phyloP scores from a whole-genome alignment of 2,113 vertebrate species.

The Nestor notabilis region DNA sequence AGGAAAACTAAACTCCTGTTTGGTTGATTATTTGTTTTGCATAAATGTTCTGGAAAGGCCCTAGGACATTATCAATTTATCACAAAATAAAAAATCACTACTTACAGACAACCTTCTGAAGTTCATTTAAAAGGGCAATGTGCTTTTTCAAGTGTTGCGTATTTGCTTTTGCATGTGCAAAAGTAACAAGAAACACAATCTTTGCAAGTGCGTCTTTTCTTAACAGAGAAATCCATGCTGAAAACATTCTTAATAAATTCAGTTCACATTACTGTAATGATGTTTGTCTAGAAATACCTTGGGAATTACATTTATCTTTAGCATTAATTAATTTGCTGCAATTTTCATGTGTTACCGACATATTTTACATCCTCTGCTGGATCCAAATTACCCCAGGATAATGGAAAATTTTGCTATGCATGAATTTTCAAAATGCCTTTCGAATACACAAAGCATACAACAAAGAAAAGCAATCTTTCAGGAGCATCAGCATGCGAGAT shows the following conservation, averaged over 20 bases:
- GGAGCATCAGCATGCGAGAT: neutral
- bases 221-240: neutral
- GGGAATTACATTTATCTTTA: neutral
- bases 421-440: neutral
- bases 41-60: neutral
- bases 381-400: neutral
- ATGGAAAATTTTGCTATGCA: neutral
- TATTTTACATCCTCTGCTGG: neutral
- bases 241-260: neutral
- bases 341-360: neutral
- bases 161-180: neutral
- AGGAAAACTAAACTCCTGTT: neutral
- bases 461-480: neutral
- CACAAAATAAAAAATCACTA: neutral
- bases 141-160: neutral
- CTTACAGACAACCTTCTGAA: neutral
- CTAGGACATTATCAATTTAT: neutral
- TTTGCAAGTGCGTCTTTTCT: neutral
- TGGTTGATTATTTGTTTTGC: neutral
- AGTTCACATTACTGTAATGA: neutral
- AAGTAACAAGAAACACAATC: neutral
- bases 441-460: neutral
- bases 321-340: neutral
- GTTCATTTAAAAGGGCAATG: neutral
- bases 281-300: neutral